phyloP scores from a whole-genome alignment of 2,888 invertebrate species.

The Drosophila seclusa region DNA sequence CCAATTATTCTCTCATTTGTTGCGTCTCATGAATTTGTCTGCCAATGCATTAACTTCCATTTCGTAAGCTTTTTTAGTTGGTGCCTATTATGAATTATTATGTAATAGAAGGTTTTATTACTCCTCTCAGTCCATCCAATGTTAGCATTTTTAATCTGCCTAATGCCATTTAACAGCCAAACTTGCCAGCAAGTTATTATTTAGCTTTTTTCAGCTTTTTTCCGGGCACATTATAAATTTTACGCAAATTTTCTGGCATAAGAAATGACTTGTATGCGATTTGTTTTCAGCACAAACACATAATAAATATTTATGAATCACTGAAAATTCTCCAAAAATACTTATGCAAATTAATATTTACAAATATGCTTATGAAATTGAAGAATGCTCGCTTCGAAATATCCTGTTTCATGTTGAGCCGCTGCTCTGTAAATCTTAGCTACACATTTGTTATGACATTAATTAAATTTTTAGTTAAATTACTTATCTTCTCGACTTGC shows the following conservation, averaged over 20 bases:
- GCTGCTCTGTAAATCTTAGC: neutral
- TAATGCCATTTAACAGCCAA: slow-evolving; percentile 20
- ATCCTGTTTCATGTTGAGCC: neutral
- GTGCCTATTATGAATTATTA: slow-evolving; percentile 25
- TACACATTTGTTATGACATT: neutral
- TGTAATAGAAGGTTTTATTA: slow-evolving; percentile 34
- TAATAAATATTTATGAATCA: slow-evolving; percentile 28
- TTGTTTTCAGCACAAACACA: neutral
- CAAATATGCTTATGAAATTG: neutral
- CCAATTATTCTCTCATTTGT: neutral
- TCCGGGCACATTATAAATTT: no score
- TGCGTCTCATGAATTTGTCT: neutral
- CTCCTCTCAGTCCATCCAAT: slow-evolving; percentile 20
- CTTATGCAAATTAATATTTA: slow-evolving; percentile 7
- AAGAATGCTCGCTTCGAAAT: neutral
- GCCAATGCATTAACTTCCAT: neutral
- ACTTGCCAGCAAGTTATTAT: slow-evolving; percentile 3
- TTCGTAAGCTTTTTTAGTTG: slow-evolving; percentile 47
- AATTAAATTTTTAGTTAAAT: neutral
- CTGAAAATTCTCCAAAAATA: neutral
- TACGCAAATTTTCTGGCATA: neutral
- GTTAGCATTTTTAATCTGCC: slow-evolving; percentile 28
- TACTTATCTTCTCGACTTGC: neutral
- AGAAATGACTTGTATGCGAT: neutral
- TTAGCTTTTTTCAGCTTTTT: neutral